Percentiles rank a stretch among this genome's conserved stretches.
These are phyloP conservation scores for Chrysomallon squamiferum DNA, from an alignment of 1,140 invertebrate species.

Conservation along the genomic window DNA sequence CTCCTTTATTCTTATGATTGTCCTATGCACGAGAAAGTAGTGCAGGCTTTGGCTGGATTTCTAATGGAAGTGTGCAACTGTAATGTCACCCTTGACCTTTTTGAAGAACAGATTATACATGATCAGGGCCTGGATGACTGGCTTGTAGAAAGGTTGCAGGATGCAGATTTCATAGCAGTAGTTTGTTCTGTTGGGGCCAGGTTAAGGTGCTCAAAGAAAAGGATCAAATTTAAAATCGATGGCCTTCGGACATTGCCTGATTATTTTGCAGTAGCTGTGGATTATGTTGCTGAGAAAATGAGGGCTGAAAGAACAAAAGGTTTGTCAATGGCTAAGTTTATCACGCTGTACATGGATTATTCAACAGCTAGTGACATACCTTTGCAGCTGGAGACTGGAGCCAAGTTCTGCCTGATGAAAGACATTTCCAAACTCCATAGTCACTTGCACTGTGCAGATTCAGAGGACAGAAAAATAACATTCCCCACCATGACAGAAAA, in stretches of 20 bases:
- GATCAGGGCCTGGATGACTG: slow-evolving; percentile 52
- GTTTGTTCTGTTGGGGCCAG: slow-evolving; percentile 56
- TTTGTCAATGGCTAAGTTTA: slow-evolving; percentile 46
- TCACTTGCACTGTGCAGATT: slow-evolving; percentile 43
- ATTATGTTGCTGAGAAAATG: slow-evolving; percentile 59
- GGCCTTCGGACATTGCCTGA: slow-evolving; percentile 41
- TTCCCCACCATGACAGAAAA: slow-evolving; percentile 2
- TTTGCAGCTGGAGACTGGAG: slow-evolving; percentile 48
- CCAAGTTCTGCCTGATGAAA: slow-evolving; percentile 51
- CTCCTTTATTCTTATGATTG: slow-evolving; percentile 55
- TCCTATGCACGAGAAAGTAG: slow-evolving; percentile 51
- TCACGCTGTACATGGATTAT: slow-evolving; percentile 52
- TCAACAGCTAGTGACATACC: slow-evolving; percentile 54
- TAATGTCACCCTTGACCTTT: slow-evolving; percentile 52
- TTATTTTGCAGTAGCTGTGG: slow-evolving; percentile 57
- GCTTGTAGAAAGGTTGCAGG: slow-evolving; percentile 51
- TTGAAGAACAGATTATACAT: slow-evolving; percentile 51
- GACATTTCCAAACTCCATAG: slow-evolving; percentile 47
- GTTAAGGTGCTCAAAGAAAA: slow-evolving; percentile 53
- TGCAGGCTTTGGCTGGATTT: slow-evolving; percentile 46
- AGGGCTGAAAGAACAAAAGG: slow-evolving; percentile 50
- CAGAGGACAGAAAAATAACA: slow-evolving; percentile 20
- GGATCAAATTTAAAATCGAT: slow-evolving; percentile 43
- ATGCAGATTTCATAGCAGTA: slow-evolving; percentile 55
- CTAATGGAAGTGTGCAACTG: slow-evolving; percentile 55